phyloP scores from a whole-genome alignment of 1,140 invertebrate genomes.

The Arctopsyche grandis region DNA sequence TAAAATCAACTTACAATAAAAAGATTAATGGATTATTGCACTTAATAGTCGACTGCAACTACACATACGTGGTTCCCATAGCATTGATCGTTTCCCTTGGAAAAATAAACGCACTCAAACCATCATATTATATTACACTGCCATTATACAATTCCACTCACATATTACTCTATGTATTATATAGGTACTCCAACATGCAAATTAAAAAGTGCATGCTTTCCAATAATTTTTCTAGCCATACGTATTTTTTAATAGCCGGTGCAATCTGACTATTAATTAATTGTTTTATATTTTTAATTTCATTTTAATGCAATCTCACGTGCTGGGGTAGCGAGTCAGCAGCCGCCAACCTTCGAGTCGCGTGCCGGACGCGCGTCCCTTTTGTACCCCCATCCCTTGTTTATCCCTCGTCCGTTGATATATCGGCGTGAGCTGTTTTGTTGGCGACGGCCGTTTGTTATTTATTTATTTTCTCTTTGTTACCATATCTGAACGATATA shows the following conservation, averaged over 20 bases:
- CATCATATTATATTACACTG: no score
- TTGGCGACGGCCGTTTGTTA: conserved; percentile 47
- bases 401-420: neutral
- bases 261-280: neutral
- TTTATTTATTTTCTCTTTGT: conserved; percentile 53
- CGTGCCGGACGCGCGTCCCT: conserved; percentile 46
- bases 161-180: no score
- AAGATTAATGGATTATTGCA: conserved; percentile 8
- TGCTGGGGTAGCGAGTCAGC: neutral
- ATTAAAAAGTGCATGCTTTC: no score
- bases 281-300: neutral
- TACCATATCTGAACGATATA: conserved; percentile 34
- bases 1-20: conserved; percentile 3
- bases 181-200: no score
- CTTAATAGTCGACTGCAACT: neutral
- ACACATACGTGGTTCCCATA: neutral
- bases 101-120: no score
- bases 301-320: neutral
- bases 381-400: conserved; percentile 1
- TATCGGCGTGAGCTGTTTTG: conserved; percentile 51
- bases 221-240: no score
- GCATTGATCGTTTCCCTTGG: neutral
- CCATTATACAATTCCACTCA: no score
- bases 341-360: conserved; percentile 26
- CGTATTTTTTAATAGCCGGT: neutral